Conservation (phyloP, 1,140 invertebrate species). For the Gonatopus flavifemur region DNA sequence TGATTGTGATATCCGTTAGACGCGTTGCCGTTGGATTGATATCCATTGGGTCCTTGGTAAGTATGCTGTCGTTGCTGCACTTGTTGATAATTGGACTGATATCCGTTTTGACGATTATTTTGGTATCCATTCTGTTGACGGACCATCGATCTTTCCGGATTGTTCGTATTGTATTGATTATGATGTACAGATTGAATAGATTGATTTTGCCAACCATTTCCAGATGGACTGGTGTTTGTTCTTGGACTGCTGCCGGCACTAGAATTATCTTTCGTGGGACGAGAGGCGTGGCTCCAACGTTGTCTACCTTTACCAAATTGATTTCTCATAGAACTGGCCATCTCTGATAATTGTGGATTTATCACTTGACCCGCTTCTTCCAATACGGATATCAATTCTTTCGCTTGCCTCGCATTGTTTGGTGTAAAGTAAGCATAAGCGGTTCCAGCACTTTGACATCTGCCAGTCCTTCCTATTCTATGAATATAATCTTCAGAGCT, state of each 20-base stretch:
- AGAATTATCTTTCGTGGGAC: constrained; percentile 47
- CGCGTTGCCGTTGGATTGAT: constrained; percentile 22
- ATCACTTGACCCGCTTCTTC: constrained; percentile 90
- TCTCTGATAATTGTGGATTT: constrained; percentile 70
- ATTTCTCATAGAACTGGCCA: constrained; percentile 60
- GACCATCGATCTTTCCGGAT: constrained; percentile 31
- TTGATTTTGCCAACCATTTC: constrained; percentile 46
- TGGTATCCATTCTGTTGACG: constrained; percentile 50
- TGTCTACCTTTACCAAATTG: constrained; percentile 55
- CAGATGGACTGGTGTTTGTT: constrained; percentile 50
- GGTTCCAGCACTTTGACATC: constrained; percentile 91
- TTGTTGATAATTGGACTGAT: constrained; percentile 42
- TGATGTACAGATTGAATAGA: constrained; percentile 24
- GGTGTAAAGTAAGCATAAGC: constrained; percentile 97
- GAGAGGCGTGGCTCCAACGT: constrained; percentile 56
- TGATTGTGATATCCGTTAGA: constrained; percentile 35
- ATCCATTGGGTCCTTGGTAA: constrained; percentile 19
- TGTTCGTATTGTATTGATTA: constrained; percentile 20
- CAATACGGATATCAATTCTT: constrained; percentile 85
- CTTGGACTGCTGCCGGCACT: constrained; percentile 48
- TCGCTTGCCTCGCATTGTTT: constrained; percentile 85
- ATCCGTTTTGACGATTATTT: constrained; percentile 43
- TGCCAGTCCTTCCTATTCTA: constrained; percentile 93
- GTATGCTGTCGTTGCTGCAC: constrained; percentile 20
- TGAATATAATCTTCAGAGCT: constrained; percentile 99